Evolutionary conservation across 2,797 vertebrate genomes (phyloP).

Genomic region (Enteromius anoplus): DNA sequence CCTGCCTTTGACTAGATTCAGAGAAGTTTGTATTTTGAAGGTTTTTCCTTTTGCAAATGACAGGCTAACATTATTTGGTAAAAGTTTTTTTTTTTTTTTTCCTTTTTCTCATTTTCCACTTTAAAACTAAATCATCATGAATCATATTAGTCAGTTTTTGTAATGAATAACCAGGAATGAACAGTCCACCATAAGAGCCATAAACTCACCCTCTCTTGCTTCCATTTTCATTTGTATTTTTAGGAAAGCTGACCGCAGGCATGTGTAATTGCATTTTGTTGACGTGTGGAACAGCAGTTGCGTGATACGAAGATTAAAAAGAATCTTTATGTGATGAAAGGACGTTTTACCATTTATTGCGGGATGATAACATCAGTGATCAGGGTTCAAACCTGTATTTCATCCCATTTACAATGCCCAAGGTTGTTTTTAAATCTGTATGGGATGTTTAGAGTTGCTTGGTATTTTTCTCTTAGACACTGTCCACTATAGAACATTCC

Average conservation of each 20-base stretch:
- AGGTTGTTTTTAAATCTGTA: slow-evolving; percentile 16
- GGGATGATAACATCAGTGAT: slow-evolving; percentile 19
- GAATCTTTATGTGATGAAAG: not conserved
- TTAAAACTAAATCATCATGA: not conserved
- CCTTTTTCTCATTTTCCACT: not conserved
- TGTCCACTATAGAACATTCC: slow-evolving; percentile 47
- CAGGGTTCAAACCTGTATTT: slow-evolving; percentile 4
- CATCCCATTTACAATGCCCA: not conserved
- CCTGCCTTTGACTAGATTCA: not conserved
- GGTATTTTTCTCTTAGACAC: slow-evolving; percentile 5
- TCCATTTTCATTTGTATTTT: slow-evolving; percentile 5
- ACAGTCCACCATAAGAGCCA: not conserved
- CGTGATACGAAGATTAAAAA: not conserved
- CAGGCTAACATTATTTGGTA: not conserved
- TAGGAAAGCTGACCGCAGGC: not conserved
- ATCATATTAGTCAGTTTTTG: not conserved
- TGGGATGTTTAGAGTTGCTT: slow-evolving; percentile 38
- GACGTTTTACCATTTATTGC: not conserved
- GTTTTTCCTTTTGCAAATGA: slow-evolving; percentile 1
- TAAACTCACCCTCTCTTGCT: not conserved
- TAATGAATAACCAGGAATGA: not conserved
- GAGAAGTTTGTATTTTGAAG: not conserved
- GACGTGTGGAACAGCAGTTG: not conserved
- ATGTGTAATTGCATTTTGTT: slow-evolving; percentile 15
- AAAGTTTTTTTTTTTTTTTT: not conserved